Conservation (phyloP, 2,888 invertebrate genomes). For the Crepidodera aurea region DNA sequence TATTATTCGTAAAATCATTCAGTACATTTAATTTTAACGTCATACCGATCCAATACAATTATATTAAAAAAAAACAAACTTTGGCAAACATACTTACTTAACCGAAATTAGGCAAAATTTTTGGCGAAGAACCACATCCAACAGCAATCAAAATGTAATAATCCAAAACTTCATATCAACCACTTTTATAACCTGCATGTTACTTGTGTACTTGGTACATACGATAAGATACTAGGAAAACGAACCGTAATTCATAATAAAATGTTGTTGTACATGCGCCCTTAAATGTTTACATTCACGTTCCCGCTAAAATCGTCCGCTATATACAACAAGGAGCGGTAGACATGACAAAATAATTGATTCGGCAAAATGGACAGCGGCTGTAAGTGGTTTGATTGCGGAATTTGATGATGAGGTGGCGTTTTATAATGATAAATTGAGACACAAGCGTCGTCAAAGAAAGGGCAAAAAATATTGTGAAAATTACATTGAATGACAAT, state of each 20-base stretch:
- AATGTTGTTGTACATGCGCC: slow-evolving; percentile 40
- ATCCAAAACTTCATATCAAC: not conserved
- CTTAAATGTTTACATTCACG: slow-evolving; percentile 42
- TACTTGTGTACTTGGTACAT: slow-evolving; percentile 3
- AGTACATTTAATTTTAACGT: no score
- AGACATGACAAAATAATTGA: not conserved
- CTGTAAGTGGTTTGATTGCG: not conserved
- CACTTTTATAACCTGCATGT: slow-evolving; percentile 16
- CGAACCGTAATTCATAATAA: slow-evolving; percentile 15
- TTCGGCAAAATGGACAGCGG: not conserved
- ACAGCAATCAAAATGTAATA: not conserved
- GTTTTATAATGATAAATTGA: no score
- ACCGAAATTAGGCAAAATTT: no score
- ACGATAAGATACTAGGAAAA: slow-evolving; percentile 1
- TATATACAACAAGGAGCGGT: not conserved
- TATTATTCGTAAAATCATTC: no score
- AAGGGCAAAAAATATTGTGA: slow-evolving; percentile 1
- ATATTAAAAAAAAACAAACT: no score
- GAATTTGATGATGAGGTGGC: not conserved
- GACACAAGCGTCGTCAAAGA: no score
- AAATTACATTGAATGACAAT: no score
- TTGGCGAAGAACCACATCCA: no score
- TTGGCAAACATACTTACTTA: no score
- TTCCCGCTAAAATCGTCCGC: slow-evolving; percentile 25
- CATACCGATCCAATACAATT: no score